Conservation (phyloP, 2,797 vertebrate genomes). For the Petrocephalus schoutedeni region DNA sequence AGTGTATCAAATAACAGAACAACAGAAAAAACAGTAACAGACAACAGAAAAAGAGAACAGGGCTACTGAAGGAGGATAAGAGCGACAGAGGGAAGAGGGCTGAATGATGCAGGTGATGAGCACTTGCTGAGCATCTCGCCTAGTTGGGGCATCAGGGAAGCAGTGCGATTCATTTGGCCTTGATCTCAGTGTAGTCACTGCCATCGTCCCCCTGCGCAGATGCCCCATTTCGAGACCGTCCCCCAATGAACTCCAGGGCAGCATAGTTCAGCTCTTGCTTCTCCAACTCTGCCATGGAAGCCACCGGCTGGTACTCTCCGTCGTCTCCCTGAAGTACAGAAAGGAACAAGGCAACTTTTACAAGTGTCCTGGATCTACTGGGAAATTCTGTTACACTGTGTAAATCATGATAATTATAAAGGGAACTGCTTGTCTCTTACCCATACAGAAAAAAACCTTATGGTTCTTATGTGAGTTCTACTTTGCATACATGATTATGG, state of each 20-base stretch:
- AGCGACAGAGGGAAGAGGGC: slow-evolving; percentile 42
- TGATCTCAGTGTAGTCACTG: slow-evolving; percentile 71
- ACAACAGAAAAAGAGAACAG: slow-evolving; percentile 27
- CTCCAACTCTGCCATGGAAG: slow-evolving; percentile 65
- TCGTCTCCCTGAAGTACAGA: slow-evolving; percentile 66
- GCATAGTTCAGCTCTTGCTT: slow-evolving; percentile 72
- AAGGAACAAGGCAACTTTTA: not conserved
- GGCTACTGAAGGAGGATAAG: slow-evolving; percentile 36
- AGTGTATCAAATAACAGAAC: slow-evolving; percentile 30
- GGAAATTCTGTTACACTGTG: not conserved
- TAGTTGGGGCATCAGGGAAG: slow-evolving; percentile 70
- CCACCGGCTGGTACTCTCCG: slow-evolving; percentile 69
- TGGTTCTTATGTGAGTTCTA: too few relatives aligned
- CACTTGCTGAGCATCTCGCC: slow-evolving; percentile 60
- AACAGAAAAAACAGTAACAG: slow-evolving; percentile 4
- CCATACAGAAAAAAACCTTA: too few relatives aligned
- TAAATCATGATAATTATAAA: not conserved
- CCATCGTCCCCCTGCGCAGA: slow-evolving; percentile 66
- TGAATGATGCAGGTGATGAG: slow-evolving; percentile 31
- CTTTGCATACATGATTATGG: too few relatives aligned
- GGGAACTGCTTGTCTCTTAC: not conserved
- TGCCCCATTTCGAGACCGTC: slow-evolving; percentile 59
- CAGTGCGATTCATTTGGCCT: slow-evolving; percentile 74
- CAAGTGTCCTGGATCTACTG: not conserved
- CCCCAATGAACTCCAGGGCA: slow-evolving; percentile 63